phyloP scores from a whole-genome alignment of 2,113 vertebrate genomes.

The Pampusana beccarii region DNA sequence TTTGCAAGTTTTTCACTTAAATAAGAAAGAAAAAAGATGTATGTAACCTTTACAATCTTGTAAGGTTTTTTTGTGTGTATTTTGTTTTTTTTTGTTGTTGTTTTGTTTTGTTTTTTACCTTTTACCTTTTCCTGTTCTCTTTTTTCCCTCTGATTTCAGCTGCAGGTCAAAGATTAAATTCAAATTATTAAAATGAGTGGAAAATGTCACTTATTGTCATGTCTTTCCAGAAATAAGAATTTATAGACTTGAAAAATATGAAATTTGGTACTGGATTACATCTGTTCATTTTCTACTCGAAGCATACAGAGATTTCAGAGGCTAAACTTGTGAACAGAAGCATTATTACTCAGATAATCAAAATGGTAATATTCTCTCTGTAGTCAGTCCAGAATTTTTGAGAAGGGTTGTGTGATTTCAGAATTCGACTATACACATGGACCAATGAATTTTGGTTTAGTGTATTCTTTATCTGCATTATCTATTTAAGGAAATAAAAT shows the following conservation, averaged over 20 bases:
- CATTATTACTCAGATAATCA: neutral
- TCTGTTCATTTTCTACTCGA: neutral
- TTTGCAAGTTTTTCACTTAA: neutral
- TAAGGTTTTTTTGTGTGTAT: neutral
- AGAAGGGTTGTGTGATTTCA: neutral
- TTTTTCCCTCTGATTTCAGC: neutral
- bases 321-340: neutral
- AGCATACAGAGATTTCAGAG: neutral
- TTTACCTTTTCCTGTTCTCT: neutral
- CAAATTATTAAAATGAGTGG: neutral
- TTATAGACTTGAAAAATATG: neutral
- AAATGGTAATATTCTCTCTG: neutral
- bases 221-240: neutral
- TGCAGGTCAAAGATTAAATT: neutral
- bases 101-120: too few relatives aligned
- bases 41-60: neutral
- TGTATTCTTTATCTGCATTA: neutral
- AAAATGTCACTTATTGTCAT: neutral
- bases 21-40: neutral
- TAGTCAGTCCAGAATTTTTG: neutral
- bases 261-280: neutral
- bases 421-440: rapidly evolving
- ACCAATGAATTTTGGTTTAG: neutral
- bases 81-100: neutral
- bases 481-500: neutral